phyloP scores from a whole-genome alignment of 2,113 vertebrate genomes.

The Prunella fulvescens region DNA sequence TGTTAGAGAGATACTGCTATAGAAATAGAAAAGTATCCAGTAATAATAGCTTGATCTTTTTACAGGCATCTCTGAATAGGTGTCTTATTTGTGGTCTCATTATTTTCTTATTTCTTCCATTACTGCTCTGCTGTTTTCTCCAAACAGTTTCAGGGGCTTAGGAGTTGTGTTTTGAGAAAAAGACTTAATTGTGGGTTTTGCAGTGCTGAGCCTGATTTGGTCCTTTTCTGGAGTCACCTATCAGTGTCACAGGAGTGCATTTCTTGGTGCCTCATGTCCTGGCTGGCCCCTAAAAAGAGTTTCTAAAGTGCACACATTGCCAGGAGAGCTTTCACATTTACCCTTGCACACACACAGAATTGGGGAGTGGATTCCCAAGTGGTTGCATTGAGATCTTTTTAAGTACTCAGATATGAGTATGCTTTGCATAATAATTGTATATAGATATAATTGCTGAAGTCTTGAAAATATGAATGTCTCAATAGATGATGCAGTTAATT shows the following conservation, averaged over 20 bases:
- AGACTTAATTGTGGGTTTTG: background rate
- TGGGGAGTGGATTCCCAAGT: background rate
- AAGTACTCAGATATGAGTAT: background rate
- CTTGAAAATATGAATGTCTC: background rate
- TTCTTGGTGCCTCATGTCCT: background rate
- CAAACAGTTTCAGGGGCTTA: background rate
- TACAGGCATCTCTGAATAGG: background rate
- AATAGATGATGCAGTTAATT: background rate
- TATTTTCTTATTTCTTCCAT: background rate
- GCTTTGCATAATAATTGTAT: background rate
- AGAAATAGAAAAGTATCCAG: background rate
- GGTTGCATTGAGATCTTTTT: background rate
- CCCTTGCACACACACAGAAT: accelerated
- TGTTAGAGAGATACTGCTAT: background rate
- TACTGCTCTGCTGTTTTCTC: background rate
- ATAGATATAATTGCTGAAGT: background rate
- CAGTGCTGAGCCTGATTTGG: background rate
- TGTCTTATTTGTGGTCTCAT: background rate
- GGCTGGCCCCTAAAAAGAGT: background rate
- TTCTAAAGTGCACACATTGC: background rate
- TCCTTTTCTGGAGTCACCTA: background rate
- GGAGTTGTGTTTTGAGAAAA: background rate
- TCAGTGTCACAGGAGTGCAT: background rate
- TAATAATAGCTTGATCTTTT: background rate
- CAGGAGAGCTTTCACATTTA: background rate